Evolutionary conservation across 2,113 vertebrate genomes (phyloP).

Genomic region (Candoia aspera): DNA sequence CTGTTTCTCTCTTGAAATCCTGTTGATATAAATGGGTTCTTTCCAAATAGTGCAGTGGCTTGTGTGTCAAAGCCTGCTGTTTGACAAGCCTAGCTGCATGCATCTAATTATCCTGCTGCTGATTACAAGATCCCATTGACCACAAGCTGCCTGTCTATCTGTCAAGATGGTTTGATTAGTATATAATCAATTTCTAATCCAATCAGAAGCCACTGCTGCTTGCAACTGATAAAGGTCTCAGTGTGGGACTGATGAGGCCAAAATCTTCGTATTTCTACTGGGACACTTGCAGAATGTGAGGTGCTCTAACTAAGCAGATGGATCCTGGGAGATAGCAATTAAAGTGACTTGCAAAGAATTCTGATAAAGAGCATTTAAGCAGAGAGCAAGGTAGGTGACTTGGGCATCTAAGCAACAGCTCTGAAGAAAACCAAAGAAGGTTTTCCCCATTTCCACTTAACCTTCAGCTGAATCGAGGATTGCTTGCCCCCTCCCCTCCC

Average conservation of each 20-base stretch:
- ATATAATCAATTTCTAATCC: slow-evolving; percentile 85
- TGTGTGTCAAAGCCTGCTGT: slow-evolving; percentile 61
- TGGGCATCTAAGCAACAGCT: neutral
- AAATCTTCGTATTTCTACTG: slow-evolving; percentile 71
- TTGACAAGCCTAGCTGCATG: slow-evolving; percentile 66
- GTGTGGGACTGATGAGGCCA: slow-evolving; percentile 78
- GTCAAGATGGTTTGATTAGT: slow-evolving; percentile 76
- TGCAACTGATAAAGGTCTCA: slow-evolving; percentile 79
- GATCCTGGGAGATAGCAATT: slow-evolving; percentile 63
- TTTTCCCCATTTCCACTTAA: slow-evolving; percentile 33
- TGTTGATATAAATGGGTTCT: slow-evolving; percentile 44
- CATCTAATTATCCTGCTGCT: slow-evolving; percentile 75
- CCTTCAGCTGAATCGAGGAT: slow-evolving; percentile 11
- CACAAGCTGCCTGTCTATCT: slow-evolving; percentile 73
- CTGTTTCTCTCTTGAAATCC: slow-evolving; percentile 48
- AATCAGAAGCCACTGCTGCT: slow-evolving; percentile 78
- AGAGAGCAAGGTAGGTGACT: slow-evolving; percentile 24
- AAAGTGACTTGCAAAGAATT: slow-evolving; percentile 60
- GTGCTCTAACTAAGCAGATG: slow-evolving; percentile 63
- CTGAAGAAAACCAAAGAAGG: neutral
- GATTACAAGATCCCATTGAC: slow-evolving; percentile 85
- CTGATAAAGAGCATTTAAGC: slow-evolving; percentile 60
- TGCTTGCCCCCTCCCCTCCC: neutral
- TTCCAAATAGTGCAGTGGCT: slow-evolving; percentile 17
- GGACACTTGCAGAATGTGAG: slow-evolving; percentile 65